Base-by-base conservation (phyloP, 2,888 invertebrate genomes). In the Dynastes tityus region DNA sequence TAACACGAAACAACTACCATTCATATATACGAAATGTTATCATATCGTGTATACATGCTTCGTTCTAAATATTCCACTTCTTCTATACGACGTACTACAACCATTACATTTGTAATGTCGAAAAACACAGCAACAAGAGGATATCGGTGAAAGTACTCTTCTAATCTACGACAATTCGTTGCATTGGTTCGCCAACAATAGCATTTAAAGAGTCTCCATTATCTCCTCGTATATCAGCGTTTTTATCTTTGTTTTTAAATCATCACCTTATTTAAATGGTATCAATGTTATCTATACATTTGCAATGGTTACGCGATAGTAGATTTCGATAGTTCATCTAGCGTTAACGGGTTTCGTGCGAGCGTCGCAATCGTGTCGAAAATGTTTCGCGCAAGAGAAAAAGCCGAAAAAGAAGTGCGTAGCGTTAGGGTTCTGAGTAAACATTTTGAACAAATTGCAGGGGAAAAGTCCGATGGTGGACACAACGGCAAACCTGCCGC, bases 391-490 rank as follows among this genome's bases (percentile, higher is more conserved):
- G 45, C 45, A 45, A 74, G 63, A 37, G 55, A 71, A 13, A 61
- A 45, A 49, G 27, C 22, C 1, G 61, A 74, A 22, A 61, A 74
- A 11, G 73, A 74, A 37, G 29, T 63, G 61, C 11, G 45, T 29
- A 61, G 45, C 22, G 73, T 74, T 40, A 74, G 29, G 13, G 11
- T 40, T 16, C 61, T 74, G 27, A 74, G 73, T 74, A 58, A 74
- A 13, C 73, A 27, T 29, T 74, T 74, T 45, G 73, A 74, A 74
- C 61, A 74, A 61, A 74, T 74, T 74, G 73, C 73, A 74, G 71
- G 58, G 6, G 73, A 74, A 4, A 74, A 29, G 13, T 45, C 9
- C 6, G 61, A 22, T 6, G 32, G 61, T 22, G 61, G 5, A 1
- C 73, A 74, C 45, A 61, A 63, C n/a, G 11, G 2, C 11, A 74